Evolutionary conservation across 2,113 vertebrate species (phyloP).

Genomic region (Scomber scombrus): DNA sequence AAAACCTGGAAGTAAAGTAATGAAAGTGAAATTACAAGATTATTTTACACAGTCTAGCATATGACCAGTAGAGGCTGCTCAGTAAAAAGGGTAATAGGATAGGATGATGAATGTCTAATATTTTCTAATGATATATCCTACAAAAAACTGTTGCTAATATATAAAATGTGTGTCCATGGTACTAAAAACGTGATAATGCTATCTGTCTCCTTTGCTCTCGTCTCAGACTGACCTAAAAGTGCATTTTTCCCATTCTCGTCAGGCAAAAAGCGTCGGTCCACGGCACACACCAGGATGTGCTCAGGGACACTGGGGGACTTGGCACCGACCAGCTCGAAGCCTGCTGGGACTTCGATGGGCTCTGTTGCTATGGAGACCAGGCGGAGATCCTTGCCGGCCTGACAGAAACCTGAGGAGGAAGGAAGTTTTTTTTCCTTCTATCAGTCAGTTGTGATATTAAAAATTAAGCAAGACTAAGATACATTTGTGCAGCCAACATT

Average conservation of each 20-base stretch:
- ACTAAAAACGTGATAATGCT: neutral
- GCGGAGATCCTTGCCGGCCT: slow-evolving; percentile 98
- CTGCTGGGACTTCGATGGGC: slow-evolving; percentile 91
- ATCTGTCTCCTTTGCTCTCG: slow-evolving; percentile 15
- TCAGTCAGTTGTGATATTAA: neutral
- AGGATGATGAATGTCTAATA: too few relatives aligned
- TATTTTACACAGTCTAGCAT: too few relatives aligned
- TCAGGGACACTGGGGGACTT: slow-evolving; percentile 96
- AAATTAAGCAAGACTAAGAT: neutral
- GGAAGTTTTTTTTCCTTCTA: slow-evolving; percentile 10
- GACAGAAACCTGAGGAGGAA: slow-evolving; percentile 92
- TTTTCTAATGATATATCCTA: too few relatives aligned
- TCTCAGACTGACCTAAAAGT: slow-evolving; percentile 95
- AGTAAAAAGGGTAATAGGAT: too few relatives aligned
- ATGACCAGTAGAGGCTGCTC: too few relatives aligned
- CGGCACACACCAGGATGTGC: slow-evolving; percentile 96
- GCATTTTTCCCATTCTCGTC: slow-evolving; percentile 99
- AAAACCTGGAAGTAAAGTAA: slow-evolving; percentile 88
- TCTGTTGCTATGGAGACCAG: slow-evolving; percentile 94
- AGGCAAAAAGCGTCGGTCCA: slow-evolving; percentile 97
- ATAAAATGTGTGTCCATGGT: neutral
- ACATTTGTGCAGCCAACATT: too few relatives aligned
- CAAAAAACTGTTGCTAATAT: too few relatives aligned
- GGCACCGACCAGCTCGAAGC: slow-evolving; percentile 96
- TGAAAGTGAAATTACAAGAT: neutral